Evolutionary conservation across 1,140 invertebrate genomes (phyloP).

Genomic region (Apis cerana): DNA sequence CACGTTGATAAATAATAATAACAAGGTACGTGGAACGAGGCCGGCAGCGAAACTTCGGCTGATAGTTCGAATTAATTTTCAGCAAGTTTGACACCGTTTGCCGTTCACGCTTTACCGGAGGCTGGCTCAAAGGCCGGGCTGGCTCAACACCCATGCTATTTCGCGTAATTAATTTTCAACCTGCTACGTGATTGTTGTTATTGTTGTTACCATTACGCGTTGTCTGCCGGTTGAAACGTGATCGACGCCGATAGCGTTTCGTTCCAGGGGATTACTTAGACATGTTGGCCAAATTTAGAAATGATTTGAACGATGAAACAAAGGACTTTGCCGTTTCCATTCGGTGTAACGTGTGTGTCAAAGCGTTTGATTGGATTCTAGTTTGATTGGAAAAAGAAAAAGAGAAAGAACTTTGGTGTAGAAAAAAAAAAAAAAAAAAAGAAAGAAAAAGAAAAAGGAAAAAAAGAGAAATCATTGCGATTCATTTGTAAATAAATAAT

Average conservation of each 20-base stretch:
- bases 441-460: too few relatives aligned
- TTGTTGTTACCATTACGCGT: constrained; percentile 9
- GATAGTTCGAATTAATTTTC: constrained; percentile 45
- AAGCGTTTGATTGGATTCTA: too few relatives aligned
- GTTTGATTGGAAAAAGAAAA: too few relatives aligned
- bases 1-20: constrained; percentile 5
- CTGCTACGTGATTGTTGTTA: constrained; percentile 29
- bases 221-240: neutral
- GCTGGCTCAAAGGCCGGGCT: constrained; percentile 24
- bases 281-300: neutral
- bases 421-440: too few relatives aligned
- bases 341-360: too few relatives aligned
- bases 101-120: constrained; percentile 22
- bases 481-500: too few relatives aligned
- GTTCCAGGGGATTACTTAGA: neutral
- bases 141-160: neutral
- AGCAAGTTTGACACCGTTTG: constrained; percentile 35
- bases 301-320: too few relatives aligned
- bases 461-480: too few relatives aligned
- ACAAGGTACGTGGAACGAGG: neutral
- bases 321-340: too few relatives aligned
- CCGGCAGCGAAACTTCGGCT: constrained; percentile 10
- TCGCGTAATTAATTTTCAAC: constrained; percentile 35
- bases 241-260: neutral
- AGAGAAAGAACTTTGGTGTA: too few relatives aligned